Percentiles rank a stretch among this genome's conserved stretches.
Conservation (phyloP, 1,140 invertebrate genomes). For the Leucophenga varia region DNA sequence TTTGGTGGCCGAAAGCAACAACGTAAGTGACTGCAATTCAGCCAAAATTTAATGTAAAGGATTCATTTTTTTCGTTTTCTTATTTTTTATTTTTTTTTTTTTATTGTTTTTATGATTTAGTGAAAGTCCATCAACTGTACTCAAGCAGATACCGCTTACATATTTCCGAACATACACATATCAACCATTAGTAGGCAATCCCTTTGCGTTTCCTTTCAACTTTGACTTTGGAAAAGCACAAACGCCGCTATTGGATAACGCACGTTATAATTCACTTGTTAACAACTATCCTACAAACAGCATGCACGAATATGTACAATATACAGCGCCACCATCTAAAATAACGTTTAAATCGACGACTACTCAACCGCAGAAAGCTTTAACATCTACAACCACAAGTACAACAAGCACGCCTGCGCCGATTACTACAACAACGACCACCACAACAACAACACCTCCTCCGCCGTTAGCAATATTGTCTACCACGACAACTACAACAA, state of each 20-base stretch:
- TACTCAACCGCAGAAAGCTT: conserved; percentile 18
- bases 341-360: conserved; percentile 25
- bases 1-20: conserved; percentile 43
- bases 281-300: conserved; percentile 27
- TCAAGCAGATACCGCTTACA: conserved; percentile 49
- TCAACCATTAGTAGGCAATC: conserved; percentile 32
- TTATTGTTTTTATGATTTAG: conserved; percentile 14
- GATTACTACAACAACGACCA: conserved; percentile 7
- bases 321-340: conserved; percentile 13
- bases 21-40: conserved; percentile 31
- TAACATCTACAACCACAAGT: conserved; percentile 11
- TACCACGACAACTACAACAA: conserved; percentile 14
- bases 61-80: not conserved
- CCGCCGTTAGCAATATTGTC: not conserved
- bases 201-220: conserved; percentile 31
- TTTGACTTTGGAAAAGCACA: conserved; percentile 37
- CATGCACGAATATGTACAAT: conserved; percentile 9
- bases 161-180: conserved; percentile 53
- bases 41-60: no score
- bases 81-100: not conserved
- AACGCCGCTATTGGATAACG: conserved; percentile 27
- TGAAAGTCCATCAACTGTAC: conserved; percentile 26
- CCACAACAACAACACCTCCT: conserved; percentile 16
- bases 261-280: conserved; percentile 37
- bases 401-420: conserved; percentile 2